Conservation (phyloP, 2,888 invertebrate genomes). For the Copidosoma aretas region DNA sequence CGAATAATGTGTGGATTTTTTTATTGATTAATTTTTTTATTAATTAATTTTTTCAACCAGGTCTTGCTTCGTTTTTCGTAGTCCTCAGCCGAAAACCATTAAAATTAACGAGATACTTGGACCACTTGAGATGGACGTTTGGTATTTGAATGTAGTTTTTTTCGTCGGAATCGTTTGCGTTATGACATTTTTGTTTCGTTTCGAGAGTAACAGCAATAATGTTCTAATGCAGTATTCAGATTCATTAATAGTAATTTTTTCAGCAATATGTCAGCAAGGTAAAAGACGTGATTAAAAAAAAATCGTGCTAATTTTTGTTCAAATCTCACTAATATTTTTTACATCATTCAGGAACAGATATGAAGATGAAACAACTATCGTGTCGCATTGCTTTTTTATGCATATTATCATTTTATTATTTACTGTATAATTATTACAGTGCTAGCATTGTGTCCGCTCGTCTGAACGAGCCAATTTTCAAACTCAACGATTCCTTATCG, state of each 20-base stretch:
- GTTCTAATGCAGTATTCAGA: neutral
- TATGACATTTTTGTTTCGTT: conserved; percentile 1
- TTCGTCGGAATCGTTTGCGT: neutral
- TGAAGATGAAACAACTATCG: conserved; percentile 47
- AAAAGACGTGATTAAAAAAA: conserved; percentile 1
- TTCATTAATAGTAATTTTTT: conserved; percentile 41
- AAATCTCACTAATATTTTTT: neutral
- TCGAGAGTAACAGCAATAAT: neutral
- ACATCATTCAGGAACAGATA: conserved; percentile 46
- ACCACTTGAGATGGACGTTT: conserved; percentile 9
- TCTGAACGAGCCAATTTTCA: conserved; percentile 52
- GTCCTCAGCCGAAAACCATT: conserved; percentile 13
- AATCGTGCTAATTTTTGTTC: neutral
- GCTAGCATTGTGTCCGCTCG: conserved; percentile 55
- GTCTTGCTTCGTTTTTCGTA: conserved; percentile 38
- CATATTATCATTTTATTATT: conserved; percentile 50
- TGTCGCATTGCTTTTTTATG: conserved; percentile 51
- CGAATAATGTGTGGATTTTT: too few relatives aligned
- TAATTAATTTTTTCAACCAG: conserved; percentile 5
- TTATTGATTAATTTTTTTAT: neutral
- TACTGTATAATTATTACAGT: conserved; percentile 55
- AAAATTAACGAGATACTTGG: conserved; percentile 19
- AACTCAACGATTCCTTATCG: conserved; percentile 55
- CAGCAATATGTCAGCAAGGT: conserved; percentile 52
- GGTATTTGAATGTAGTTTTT: conserved; percentile 3